phyloP scores from a whole-genome alignment of 1,140 invertebrate genomes.

The Drosophila chauvacae region DNA sequence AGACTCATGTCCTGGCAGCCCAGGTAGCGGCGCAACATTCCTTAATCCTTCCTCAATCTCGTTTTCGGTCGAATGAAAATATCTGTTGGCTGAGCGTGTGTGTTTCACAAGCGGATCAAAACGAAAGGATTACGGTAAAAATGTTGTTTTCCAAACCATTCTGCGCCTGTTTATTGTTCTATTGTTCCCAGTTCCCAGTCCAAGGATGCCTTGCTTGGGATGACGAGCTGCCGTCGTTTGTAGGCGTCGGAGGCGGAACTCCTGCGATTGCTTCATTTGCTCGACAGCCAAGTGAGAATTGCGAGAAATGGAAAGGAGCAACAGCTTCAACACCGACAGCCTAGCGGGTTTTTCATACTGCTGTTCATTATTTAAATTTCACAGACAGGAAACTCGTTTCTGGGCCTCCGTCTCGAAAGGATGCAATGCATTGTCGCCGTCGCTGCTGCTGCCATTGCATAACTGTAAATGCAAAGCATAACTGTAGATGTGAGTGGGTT shows the following conservation, averaged over 20 bases:
- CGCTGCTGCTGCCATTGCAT: slow-evolving; percentile 61
- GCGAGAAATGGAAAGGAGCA: slow-evolving; percentile 77
- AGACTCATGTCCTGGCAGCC: slow-evolving; percentile 55
- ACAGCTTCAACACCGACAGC: slow-evolving; percentile 29
- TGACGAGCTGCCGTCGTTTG: slow-evolving; percentile 7
- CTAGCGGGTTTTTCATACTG: slow-evolving; percentile 67
- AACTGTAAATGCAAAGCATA: slow-evolving; percentile 73
- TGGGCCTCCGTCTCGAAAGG: slow-evolving; percentile 59
- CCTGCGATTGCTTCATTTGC: slow-evolving; percentile 64
- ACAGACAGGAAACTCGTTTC: slow-evolving; percentile 74
- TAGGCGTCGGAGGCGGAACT: slow-evolving; percentile 68
- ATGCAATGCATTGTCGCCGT: slow-evolving; percentile 66
- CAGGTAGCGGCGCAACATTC: slow-evolving; percentile 45
- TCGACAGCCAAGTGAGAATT: slow-evolving; percentile 60
- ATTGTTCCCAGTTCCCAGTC: slow-evolving; percentile 51
- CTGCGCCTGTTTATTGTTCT: slow-evolving; percentile 53
- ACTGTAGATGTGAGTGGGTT: slow-evolving; percentile 39
- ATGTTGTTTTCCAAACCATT: slow-evolving; percentile 54
- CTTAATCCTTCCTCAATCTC: slow-evolving; percentile 79
- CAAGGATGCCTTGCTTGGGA: slow-evolving; percentile 12
- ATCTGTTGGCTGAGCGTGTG: slow-evolving; percentile 26
- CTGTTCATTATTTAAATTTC: slow-evolving; percentile 74
- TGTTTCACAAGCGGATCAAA: slow-evolving; percentile 79
- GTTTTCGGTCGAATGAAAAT: slow-evolving; percentile 79
- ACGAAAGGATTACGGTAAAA: slow-evolving; percentile 83